Percentiles rank a stretch among this genome's conserved stretches.
phyloP scores from a whole-genome alignment of 2,113 vertebrate genomes.

The Herpailurus yagouaroundi region DNA sequence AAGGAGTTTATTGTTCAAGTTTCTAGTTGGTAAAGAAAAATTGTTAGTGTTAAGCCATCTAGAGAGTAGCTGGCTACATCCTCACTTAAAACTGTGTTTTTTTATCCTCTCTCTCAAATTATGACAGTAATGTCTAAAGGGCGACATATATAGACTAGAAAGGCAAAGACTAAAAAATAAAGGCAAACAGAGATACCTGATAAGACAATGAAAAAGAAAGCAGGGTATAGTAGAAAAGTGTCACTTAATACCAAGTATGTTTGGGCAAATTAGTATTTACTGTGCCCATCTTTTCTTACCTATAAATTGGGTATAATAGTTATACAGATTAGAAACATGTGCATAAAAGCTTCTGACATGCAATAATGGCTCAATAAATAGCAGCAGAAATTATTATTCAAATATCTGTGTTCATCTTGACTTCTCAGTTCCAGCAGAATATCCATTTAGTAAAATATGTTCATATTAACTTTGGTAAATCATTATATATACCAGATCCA shows the following conservation, averaged over 20 bases:
- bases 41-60: not conserved
- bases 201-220: not conserved
- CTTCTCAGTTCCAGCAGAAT: not conserved
- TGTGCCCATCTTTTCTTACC: not conserved
- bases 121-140: not conserved
- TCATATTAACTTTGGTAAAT: not conserved
- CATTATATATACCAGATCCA: not conserved
- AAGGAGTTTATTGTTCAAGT: not conserved
- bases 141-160: not conserved
- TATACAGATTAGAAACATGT: not conserved
- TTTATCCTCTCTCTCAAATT: not conserved
- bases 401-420: not conserved
- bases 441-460: slow-evolving; percentile 15
- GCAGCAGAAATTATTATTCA: not conserved
- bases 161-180: not conserved
- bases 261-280: not conserved
- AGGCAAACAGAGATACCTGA: not conserved
- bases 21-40: not conserved
- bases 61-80: not conserved
- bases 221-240: not conserved
- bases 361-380: not conserved
- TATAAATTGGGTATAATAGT: not conserved
- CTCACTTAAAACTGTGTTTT: not conserved
- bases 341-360: not conserved
- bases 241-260: not conserved